Conservation (phyloP, 2,113 vertebrate species). For the Tragelaphus buxtoni region DNA sequence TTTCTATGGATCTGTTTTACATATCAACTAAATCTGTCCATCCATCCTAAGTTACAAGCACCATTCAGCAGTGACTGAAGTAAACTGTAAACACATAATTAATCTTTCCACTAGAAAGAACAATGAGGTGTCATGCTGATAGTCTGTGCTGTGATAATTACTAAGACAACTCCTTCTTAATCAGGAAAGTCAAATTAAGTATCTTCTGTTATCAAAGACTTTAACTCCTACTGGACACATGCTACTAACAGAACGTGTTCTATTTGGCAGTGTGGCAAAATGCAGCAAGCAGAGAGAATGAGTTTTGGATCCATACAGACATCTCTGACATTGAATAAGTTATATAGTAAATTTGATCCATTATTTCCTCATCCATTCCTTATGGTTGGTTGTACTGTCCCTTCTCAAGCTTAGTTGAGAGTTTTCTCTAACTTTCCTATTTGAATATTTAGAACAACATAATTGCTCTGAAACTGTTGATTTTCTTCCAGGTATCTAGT, state of each 20-base stretch:
- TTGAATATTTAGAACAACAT: neutral
- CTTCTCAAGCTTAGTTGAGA: neutral
- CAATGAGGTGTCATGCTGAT: neutral
- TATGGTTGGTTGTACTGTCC: neutral
- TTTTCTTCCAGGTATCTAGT: neutral
- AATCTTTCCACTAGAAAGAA: neutral
- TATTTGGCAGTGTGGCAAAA: neutral
- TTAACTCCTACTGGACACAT: neutral
- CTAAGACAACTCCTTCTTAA: neutral
- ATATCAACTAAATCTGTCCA: neutral
- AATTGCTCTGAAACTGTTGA: neutral
- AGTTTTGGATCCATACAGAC: neutral
- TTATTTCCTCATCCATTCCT: neutral
- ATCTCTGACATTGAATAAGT: neutral
- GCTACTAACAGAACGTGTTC: neutral
- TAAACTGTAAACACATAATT: neutral
- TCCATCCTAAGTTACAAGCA: neutral
- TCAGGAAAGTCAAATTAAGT: neutral
- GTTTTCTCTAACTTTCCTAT: neutral
- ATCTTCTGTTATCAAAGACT: neutral
- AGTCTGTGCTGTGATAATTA: neutral
- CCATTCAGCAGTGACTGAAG: neutral
- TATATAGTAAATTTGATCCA: neutral
- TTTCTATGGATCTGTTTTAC: neutral
- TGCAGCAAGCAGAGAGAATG: neutral